Percentiles rank a stretch among this genome's conserved stretches.
phyloP scores from a whole-genome alignment of 2,113 vertebrate genomes.

The Ailuropoda melanoleuca region DNA sequence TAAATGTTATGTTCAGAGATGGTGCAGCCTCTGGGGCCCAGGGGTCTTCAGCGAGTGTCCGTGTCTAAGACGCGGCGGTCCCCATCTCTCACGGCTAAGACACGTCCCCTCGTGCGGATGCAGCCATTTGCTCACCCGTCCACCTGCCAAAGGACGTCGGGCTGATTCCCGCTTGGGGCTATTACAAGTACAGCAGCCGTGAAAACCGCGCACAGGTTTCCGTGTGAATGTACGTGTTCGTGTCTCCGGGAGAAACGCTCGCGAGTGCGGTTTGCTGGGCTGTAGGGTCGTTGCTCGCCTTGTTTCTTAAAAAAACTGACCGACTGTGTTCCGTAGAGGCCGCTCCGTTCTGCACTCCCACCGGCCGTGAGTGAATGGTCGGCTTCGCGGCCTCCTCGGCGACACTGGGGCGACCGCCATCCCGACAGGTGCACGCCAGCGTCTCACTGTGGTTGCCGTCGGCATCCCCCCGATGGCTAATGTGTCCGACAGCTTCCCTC shows the following conservation, averaged over 20 bases:
- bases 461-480: background rate
- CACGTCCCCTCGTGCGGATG: accelerated
- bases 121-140: no score
- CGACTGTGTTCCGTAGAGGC: accelerated
- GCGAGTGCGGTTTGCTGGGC: background rate
- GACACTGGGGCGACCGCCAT: background rate
- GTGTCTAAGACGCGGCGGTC: no score
- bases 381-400: background rate
- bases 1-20: background rate
- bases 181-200: background rate
- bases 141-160: background rate
- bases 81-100: background rate
- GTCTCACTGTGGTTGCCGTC: background rate
- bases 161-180: background rate
- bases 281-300: background rate
- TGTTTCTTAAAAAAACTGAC: background rate
- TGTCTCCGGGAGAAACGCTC: background rate
- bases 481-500: background rate
- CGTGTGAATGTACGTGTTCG: background rate
- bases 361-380: accelerated
- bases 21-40: accelerated
- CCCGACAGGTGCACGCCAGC: background rate
- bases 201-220: background rate
- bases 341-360: background rate
- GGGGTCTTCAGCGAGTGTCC: background rate